Conservation (phyloP, 1,140 invertebrate genomes). For the Saccostrea cuccullata region DNA sequence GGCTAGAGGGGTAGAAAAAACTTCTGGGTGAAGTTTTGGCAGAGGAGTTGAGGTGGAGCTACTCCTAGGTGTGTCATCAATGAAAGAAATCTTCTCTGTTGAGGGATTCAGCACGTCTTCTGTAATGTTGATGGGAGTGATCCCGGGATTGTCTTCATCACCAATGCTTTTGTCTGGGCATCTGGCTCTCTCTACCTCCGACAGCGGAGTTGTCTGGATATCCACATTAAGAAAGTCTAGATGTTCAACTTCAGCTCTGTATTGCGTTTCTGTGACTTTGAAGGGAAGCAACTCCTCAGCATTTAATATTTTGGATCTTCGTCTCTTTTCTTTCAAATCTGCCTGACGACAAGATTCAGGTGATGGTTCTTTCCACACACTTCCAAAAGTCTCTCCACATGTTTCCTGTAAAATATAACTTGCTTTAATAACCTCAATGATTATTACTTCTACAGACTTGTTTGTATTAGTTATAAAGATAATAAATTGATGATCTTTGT, state of each 20-base stretch:
- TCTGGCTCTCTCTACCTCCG: neutral
- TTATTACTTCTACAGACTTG: too few relatives aligned
- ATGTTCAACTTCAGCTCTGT: neutral
- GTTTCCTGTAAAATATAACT: constrained; percentile 1
- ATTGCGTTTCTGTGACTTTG: neutral
- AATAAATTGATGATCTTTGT: too few relatives aligned
- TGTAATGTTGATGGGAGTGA: neutral
- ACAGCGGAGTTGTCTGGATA: neutral
- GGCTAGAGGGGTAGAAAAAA: constrained; percentile 1
- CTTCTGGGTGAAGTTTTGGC: neutral
- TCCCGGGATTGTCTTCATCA: neutral
- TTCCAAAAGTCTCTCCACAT: constrained; percentile 15
- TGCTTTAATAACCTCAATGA: neutral
- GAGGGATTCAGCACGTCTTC: neutral
- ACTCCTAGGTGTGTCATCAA: neutral
- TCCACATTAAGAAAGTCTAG: neutral
- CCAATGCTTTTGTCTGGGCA: neutral
- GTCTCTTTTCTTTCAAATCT: neutral
- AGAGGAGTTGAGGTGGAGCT: neutral
- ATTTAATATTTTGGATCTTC: constrained; percentile 8
- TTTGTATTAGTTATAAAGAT: too few relatives aligned
- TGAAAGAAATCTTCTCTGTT: neutral
- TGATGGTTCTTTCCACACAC: constrained; percentile 25
- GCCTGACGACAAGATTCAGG: neutral
- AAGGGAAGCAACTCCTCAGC: neutral